These are phyloP conservation scores for Morinoia aosen DNA, from an alignment of 2,888 invertebrate genomes.

Conservation along the genomic window DNA sequence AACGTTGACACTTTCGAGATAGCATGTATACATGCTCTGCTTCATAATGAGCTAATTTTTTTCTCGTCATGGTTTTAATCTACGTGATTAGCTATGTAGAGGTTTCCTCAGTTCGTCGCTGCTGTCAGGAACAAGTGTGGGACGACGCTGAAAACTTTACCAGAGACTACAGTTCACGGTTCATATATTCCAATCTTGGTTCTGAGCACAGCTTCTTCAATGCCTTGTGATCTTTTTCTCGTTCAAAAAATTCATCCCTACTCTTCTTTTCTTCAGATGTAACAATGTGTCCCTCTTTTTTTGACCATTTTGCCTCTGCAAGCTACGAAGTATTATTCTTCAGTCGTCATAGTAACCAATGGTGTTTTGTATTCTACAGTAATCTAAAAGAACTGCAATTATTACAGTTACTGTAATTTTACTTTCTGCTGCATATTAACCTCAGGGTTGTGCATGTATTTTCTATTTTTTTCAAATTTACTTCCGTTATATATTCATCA, in stretches of 20 bases:
- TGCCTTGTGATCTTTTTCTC: too few species aligned
- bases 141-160: too few species aligned
- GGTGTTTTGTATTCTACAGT: background rate
- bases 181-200: too few species aligned
- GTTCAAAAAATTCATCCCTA: too few species aligned
- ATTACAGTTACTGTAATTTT: background rate
- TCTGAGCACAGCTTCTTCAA: too few species aligned
- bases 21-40: background rate
- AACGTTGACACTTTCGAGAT: background rate
- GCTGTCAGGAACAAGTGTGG: too few species aligned
- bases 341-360: background rate
- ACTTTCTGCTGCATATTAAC: background rate
- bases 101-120: too few species aligned
- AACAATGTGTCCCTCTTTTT: background rate
- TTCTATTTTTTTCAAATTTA: background rate
- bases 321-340: background rate
- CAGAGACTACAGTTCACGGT: too few species aligned
- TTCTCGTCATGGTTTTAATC: too few species aligned
- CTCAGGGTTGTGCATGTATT: background rate
- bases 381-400: background rate
- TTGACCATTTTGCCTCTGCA: background rate
- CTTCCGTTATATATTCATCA: background rate
- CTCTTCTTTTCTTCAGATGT: background rate
- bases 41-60: too few species aligned
- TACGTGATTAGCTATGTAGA: too few species aligned